Base-by-base conservation (phyloP, 30 jellyfish, hydroid and myxozoan species). In the Turritopsis rubra region DNA sequence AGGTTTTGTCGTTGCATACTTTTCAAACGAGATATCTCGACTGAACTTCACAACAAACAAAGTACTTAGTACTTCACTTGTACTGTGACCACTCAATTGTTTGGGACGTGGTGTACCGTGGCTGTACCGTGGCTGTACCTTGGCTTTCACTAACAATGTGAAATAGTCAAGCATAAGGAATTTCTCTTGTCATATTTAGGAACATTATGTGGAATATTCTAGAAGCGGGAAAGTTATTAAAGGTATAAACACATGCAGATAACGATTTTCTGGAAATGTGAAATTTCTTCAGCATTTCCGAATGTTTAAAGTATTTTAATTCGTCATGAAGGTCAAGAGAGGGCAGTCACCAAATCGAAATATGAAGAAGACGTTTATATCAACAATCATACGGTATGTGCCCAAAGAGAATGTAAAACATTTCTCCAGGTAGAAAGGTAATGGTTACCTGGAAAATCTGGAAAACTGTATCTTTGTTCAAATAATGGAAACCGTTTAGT, bases 151-250 rank as follows among this genome's bases (percentile, higher is more conserved):
- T 3, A 41, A 41, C 60, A 41, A 41, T 41, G 60, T 41, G 60
- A 41, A 3, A 3, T 41, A 13, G n/a, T n/a, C n/a, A 3, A 41
- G 60, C 71, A 5, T 24, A 18, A 18, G 21, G 7, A 22, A 54
- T 0, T 81, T 3, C 21, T 26, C 20, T 21, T 81, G 84, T 71
- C 60, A 1, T 52, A 0, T 41, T 21, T 65, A 94, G 99, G 99
- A 95, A 82, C 98, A 95, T 79, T 95, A 95, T 65, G 99, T 95
- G n/a, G 99, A 95, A 65, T 95, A 95, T 88, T 95, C 99, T 18
- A 88, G 99, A 88, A 86, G 98, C 7, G 99, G 99, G 72, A 95
- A 90, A 83, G 84, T 95, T 29, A 76, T 95, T 23, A 90, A 89
- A 84, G 99, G 99, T 93, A 70, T 21, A 93, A 22, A 8, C 77